Percentiles rank a stretch among this genome's conserved stretches.
Conservation (phyloP, 2,797 vertebrate genomes). For the Pempheris klunzingeri region DNA sequence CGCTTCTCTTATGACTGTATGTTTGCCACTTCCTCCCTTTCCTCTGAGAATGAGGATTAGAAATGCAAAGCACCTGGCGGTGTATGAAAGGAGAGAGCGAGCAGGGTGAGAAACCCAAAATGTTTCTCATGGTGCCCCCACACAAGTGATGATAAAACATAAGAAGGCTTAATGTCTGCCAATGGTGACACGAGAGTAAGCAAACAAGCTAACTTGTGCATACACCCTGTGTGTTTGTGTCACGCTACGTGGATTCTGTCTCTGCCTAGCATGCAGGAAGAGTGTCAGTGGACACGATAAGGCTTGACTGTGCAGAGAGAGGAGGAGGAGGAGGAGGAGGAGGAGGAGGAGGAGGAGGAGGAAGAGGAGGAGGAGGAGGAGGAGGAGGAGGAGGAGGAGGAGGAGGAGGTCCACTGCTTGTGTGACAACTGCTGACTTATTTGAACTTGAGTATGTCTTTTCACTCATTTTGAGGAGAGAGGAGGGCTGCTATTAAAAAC, state of each 20-base stretch:
- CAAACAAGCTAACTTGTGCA: conserved; percentile 37
- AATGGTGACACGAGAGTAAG: conserved; percentile 52
- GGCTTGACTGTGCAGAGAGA: conserved; percentile 53
- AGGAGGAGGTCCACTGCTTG: conserved; percentile 43
- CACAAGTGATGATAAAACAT: conserved; percentile 58
- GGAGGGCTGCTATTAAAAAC: background rate
- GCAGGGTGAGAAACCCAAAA: background rate
- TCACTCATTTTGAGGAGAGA: background rate
- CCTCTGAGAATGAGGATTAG: conserved; percentile 39
- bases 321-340: too few species aligned
- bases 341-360: too few species aligned
- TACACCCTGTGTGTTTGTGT: conserved; percentile 38
- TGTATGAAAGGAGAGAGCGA: conserved; percentile 12
- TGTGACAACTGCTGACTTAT: conserved; percentile 37
- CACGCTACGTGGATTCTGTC: conserved; percentile 50
- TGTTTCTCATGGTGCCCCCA: conserved; percentile 7
- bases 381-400: too few species aligned
- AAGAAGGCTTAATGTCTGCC: conserved; percentile 75
- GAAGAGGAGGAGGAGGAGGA: too few species aligned
- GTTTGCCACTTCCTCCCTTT: conserved; percentile 25
- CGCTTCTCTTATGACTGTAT: conserved; percentile 2
- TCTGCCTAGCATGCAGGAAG: conserved; percentile 68
- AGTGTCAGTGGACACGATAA: conserved; percentile 61
- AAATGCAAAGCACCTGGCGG: conserved; percentile 55
- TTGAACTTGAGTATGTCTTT: conserved; percentile 5